phyloP scores from a whole-genome alignment of 2,797 vertebrate genomes.

The Heteromormyrus szaboi region DNA sequence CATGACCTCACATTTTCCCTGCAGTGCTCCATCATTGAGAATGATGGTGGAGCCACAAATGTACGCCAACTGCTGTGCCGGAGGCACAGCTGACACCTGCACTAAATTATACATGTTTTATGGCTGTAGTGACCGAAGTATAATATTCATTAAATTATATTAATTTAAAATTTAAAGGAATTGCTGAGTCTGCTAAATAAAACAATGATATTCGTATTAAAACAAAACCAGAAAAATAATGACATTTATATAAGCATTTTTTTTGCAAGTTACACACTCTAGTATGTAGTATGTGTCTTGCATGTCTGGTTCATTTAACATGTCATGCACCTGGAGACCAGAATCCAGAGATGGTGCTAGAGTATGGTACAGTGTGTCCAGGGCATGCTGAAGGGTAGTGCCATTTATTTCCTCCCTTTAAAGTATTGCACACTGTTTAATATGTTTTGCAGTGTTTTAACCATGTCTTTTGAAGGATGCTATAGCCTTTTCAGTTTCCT shows the following conservation, averaged over 20 bases:
- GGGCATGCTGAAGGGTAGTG: background rate
- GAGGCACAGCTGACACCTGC: background rate
- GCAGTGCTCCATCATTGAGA: constrained; percentile 77
- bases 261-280: background rate
- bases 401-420: background rate
- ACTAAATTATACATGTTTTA: background rate
- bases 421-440: background rate
- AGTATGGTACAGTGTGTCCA: background rate
- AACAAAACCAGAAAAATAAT: background rate
- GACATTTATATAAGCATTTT: background rate
- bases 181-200: background rate
- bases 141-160: background rate
- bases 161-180: background rate
- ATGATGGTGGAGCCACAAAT: constrained; percentile 76
- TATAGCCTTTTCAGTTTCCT: background rate
- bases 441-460: background rate
- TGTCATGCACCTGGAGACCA: background rate
- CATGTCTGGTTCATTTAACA: background rate
- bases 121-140: background rate
- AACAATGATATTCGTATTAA: background rate
- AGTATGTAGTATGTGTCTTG: background rate
- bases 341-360: background rate
- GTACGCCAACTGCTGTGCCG: constrained; percentile 52
- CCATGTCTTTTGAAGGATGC: background rate
- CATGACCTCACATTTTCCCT: constrained; percentile 87